Base-by-base conservation (phyloP, 2,797 vertebrate species). In the Sphenodon punctatus region DNA sequence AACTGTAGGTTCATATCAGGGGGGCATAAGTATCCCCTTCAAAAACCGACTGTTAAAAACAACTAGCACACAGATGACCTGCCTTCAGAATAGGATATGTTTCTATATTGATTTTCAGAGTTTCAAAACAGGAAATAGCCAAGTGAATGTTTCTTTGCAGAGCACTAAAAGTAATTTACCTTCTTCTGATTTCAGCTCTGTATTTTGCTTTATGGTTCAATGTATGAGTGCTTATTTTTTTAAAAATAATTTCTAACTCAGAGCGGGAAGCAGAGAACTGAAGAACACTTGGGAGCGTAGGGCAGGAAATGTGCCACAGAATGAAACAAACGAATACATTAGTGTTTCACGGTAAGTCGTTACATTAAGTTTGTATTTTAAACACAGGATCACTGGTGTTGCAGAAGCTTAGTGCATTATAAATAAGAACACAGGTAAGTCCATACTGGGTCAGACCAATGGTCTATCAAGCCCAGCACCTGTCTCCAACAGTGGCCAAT, bases 91-190 rank as follows among this genome's bases (percentile, higher is more conserved):
- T 93, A 89, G 88, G 91, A 93, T 92, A 94, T 90, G 90, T 91
- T 92, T 93, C 89, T 82, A 49, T 95, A 95, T 95, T 94, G 94
- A 96, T 95, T 96, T 95, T 93, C 88, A 82, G 85, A 93, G 94
- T 89, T 94, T 92, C 92, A 93, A 90, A 95, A 95, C 88, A 94
- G 92, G 89, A 95, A 96, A 95, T 92, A 93, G 86, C 88, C 92
- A 93, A 95, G 87, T 92, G 89, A 93, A 95, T 95, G 91, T 94
- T 96, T 95, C 93, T 95, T 94, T 92, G 89, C 90, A 73, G 88
- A 95, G 85, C 78, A 94, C 91, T 94, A 94, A 92, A 95, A 93
- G 92, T 94, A 95, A 95, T 95, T 95, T 95, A 95, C 67, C 90
- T 92, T 86, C 91, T 93, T 95, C 94, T 94, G 94, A 95, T 94